A percentile compares a stretch with the other conserved stretches of the same genome.
Conservation (phyloP, 2,797 vertebrate species). For the Oreortyx pictus region DNA sequence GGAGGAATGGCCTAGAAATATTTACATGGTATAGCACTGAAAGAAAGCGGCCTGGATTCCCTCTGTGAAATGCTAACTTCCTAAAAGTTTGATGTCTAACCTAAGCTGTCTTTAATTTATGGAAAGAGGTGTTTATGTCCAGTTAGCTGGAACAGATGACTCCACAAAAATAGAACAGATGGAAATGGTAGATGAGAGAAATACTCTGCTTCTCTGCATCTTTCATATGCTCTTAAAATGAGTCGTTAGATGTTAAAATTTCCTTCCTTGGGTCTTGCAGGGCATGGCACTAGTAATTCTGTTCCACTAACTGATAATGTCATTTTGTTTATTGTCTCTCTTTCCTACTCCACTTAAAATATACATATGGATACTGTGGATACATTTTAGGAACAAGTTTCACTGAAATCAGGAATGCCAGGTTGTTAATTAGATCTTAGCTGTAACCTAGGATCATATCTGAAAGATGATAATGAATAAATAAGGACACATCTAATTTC, state of each 20-base stretch:
- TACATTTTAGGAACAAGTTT: neutral
- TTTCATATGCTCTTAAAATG: neutral
- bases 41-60: neutral
- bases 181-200: neutral
- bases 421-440: neutral
- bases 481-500: too few relatives aligned
- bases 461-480: too few relatives aligned
- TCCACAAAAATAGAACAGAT: neutral
- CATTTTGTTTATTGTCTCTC: neutral
- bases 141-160: neutral
- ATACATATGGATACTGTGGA: neutral
- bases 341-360: neutral
- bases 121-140: neutral
- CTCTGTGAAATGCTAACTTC: neutral
- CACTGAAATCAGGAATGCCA: neutral
- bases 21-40: neutral
- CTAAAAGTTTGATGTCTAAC: neutral
- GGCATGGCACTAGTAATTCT: neutral
- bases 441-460: neutral
- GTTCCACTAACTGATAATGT: neutral
- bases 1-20: neutral
- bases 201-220: neutral
- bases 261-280: neutral
- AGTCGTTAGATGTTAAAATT: neutral
- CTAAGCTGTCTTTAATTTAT: neutral